These are phyloP conservation scores for Argynnis bischoffii DNA, from an alignment of 2,888 invertebrate genomes.

Conservation along the genomic window DNA sequence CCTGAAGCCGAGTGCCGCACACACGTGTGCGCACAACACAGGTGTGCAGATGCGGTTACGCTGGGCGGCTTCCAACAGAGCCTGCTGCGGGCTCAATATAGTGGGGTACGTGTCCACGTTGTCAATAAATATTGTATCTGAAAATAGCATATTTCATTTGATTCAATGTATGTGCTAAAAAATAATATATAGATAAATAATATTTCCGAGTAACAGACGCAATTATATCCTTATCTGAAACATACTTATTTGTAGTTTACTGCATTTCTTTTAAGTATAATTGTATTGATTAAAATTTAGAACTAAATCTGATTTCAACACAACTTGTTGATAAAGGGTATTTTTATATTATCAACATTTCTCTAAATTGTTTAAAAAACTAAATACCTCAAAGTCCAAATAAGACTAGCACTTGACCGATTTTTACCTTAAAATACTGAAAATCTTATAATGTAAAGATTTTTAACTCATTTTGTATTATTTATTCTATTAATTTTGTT, in stretches of 20 bases:
- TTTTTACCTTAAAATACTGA: too few species aligned
- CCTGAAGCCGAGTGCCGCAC: slow-evolving; percentile 19
- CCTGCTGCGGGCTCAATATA: neutral
- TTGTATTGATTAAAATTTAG: neutral
- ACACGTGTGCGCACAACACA: neutral
- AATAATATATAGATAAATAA: too few species aligned
- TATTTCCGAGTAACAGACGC: too few species aligned
- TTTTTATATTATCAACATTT: too few species aligned
- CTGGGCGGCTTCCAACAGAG: neutral
- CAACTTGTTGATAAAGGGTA: too few species aligned
- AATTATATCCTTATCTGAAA: neutral
- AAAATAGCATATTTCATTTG: neutral
- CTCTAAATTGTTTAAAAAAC: too few species aligned
- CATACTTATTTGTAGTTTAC: neutral
- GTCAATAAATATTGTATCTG: slow-evolving; percentile 1
- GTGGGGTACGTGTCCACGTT: slow-evolving; percentile 5
- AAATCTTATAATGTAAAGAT: too few species aligned
- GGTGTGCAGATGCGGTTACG: slow-evolving; percentile 4
- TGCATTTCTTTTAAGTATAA: neutral
- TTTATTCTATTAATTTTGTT: too few species aligned
- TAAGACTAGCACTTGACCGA: too few species aligned
- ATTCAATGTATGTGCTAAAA: too few species aligned
- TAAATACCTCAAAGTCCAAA: too few species aligned
- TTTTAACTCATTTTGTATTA: too few species aligned
- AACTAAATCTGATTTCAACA: neutral